Base-by-base conservation (phyloP, 2,888 invertebrate species). In the Cryptops parisi region DNA sequence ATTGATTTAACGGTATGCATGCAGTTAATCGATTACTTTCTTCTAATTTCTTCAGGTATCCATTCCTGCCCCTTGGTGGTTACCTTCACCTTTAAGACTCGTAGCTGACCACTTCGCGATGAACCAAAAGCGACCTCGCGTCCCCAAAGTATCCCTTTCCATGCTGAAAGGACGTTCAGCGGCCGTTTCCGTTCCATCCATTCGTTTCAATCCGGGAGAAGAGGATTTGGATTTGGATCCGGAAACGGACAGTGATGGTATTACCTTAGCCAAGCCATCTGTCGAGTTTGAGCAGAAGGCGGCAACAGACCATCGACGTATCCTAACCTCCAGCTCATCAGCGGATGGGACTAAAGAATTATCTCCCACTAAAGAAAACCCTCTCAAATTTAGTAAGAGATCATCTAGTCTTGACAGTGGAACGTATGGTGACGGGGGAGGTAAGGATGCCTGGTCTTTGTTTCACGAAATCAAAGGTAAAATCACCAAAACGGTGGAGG, bases 401-500 rank as follows among this genome's bases (percentile, higher is more conserved):
- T 79, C 76, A n/a, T 70, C 72, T 1, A 78, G 78, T 56, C 68
- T 52, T 44, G 58, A 58, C 40, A 38, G 50, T 27, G 47, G 47
- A 3, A 5, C 23, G 6, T 12, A 5, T 27, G 17, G 6, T 1
- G 52, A 49, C 2, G 55, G 50, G 24, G 41, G 53, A 1, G 26
- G 48, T 45, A 40, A 40, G 57, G 82, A 81, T 67, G 78, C 80
- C 4, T 82, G 82, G 82, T 78, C 78, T 62, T 75, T 82, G 63
- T 78, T 83, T 58, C 77, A 78, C 12, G 82, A 82, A 59, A 78
- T 83, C 54, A 80, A 75, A 66, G 82, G 79, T 47, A 82, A 82
- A 70, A 79, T 84, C 57, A 78, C 82, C 39, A 83, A 82, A 65
- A 82, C 82, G 38, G 82, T 84, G 47, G 83, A 84, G 64, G 83